Evolutionary conservation across 2,797 vertebrate species (phyloP).

Genomic region (Percopsis omiscomaycus): DNA sequence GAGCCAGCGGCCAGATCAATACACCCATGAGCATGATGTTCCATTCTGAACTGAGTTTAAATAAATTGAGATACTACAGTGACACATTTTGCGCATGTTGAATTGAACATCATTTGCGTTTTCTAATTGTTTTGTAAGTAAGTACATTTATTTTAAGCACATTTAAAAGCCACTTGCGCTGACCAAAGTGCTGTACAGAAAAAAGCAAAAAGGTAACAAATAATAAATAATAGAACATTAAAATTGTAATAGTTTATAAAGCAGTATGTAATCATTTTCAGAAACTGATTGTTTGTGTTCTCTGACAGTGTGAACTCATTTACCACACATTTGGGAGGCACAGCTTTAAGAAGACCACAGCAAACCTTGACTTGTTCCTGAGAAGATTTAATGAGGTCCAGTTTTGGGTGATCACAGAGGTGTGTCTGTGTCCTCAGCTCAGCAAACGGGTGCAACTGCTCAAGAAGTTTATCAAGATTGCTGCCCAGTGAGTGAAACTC

Average conservation of each 20-base stretch:
- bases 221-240: no score
- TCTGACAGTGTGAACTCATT: slow-evolving; percentile 89
- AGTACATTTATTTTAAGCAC: no score
- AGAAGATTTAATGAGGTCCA: slow-evolving; percentile 97
- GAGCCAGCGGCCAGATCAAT: background rate
- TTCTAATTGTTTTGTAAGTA: no score
- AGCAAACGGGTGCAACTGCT: slow-evolving; percentile 97
- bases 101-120: background rate
- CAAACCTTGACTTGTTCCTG: slow-evolving; percentile 97
- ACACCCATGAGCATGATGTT: background rate
- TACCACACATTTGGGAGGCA: slow-evolving; percentile 97
- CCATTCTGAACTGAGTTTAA: background rate
- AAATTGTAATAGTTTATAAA: no score
- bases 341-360: slow-evolving; percentile 91
- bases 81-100: background rate
- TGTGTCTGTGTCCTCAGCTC: slow-evolving; percentile 93
- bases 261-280: no score
- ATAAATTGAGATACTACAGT: background rate
- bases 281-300: background rate
- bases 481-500: slow-evolving; percentile 88
- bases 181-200: no score
- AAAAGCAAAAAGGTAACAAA: no score
- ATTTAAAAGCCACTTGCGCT: no score
- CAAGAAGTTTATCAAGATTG: slow-evolving; percentile 99
- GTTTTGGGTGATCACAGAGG: slow-evolving; percentile 97